Evolutionary conservation across 2,113 vertebrate genomes (phyloP).

Genomic region (Sigmodon hispidus): DNA sequence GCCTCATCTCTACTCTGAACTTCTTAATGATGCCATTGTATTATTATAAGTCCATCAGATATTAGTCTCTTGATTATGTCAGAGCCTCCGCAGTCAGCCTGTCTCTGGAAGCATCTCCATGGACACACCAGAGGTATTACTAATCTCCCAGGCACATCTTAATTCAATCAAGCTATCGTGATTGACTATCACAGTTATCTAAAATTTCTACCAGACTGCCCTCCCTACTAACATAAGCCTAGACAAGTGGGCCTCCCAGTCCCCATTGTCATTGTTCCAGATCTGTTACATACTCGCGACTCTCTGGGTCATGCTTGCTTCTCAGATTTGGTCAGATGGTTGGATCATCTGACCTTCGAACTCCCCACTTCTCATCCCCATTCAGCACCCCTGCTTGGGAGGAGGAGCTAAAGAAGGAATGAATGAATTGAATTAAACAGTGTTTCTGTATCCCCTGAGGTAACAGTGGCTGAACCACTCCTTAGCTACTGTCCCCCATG

Average conservation of each 20-base stretch:
- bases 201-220: background rate
- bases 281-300: rapidly evolving
- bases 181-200: background rate
- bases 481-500: background rate
- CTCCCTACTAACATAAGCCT: background rate
- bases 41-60: background rate
- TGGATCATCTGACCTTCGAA: background rate
- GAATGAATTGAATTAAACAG: background rate
- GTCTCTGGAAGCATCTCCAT: background rate
- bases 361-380: background rate
- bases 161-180: background rate
- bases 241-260: background rate
- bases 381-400: background rate
- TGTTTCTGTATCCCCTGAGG: background rate
- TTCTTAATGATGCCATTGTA: background rate
- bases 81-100: background rate
- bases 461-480: background rate
- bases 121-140: no score
- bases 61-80: background rate
- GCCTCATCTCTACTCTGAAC: background rate
- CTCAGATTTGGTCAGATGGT: background rate
- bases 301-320: background rate
- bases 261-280: background rate
- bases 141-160: background rate
- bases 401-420: background rate